These are phyloP conservation scores for Lepidurus couesii DNA, from an alignment of 1,140 invertebrate species.

Conservation along the genomic window DNA sequence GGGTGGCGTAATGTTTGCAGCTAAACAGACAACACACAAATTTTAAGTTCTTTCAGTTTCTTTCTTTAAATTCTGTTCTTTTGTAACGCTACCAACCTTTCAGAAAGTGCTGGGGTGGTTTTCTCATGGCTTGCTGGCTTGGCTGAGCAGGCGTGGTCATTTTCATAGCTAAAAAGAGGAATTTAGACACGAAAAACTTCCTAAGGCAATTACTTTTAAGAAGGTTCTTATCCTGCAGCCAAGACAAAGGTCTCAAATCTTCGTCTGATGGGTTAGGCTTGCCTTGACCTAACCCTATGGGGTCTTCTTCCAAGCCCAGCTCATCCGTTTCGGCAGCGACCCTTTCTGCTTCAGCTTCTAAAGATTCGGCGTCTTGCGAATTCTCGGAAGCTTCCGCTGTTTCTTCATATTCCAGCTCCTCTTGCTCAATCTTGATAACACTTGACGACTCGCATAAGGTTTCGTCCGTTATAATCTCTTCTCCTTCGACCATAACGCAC, in stretches of 20 bases:
- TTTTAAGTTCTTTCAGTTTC: slow-evolving; percentile 41
- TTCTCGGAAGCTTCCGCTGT: background rate
- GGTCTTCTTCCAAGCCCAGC: background rate
- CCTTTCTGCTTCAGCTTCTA: background rate
- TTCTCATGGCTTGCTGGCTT: slow-evolving; percentile 31
- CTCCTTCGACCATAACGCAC: background rate
- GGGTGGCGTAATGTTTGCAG: background rate
- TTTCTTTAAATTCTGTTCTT: slow-evolving; percentile 32
- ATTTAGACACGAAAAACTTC: slow-evolving; percentile 10
- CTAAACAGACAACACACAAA: slow-evolving; percentile 23
- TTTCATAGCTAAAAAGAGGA: background rate
- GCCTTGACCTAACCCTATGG: background rate
- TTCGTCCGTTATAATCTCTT: background rate
- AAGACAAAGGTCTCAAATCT: slow-evolving; percentile 80
- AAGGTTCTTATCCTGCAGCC: slow-evolving; percentile 85
- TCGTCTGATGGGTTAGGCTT: slow-evolving; percentile 53
- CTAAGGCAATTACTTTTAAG: slow-evolving; percentile 58
- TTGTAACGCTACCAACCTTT: slow-evolving; percentile 23
- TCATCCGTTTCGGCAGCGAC: background rate
- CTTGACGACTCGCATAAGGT: background rate
- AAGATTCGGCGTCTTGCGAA: background rate
- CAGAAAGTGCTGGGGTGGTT: slow-evolving; percentile 24
- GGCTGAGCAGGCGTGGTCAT: slow-evolving; percentile 25
- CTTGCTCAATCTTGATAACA: background rate
- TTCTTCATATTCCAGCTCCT: background rate